phyloP scores from a whole-genome alignment of 2,113 vertebrate genomes.

The Pomatostomus ruficeps region DNA sequence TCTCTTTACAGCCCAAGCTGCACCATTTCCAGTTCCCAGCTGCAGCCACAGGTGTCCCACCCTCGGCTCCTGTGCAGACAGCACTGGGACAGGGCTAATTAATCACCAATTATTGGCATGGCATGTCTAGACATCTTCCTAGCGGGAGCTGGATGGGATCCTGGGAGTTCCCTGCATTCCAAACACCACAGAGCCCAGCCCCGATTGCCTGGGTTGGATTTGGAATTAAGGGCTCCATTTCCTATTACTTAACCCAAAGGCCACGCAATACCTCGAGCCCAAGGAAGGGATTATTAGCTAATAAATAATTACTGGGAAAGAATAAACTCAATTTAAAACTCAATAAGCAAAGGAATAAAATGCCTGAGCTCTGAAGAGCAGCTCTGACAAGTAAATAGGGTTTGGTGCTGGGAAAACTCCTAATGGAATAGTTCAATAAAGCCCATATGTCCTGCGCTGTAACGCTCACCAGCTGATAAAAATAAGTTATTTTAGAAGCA shows the following conservation, averaged over 20 bases:
- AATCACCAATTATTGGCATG: constrained; percentile 14
- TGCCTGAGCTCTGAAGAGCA: not conserved
- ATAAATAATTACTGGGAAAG: constrained; percentile 34
- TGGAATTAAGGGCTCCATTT: constrained; percentile 9
- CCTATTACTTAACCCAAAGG: constrained; percentile 1
- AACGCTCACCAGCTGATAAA: not conserved
- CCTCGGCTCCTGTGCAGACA: not conserved
- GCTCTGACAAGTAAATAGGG: not conserved
- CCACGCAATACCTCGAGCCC: not conserved
- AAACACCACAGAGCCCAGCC: not conserved
- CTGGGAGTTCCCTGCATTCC: not conserved
- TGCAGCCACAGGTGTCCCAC: not conserved
- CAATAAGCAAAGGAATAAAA: not conserved
- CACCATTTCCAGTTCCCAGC: not conserved
- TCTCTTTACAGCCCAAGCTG: not conserved
- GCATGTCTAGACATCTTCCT: constrained; percentile 23
- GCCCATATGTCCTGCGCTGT: not conserved
- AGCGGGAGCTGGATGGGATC: not conserved
- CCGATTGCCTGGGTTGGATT: not conserved
- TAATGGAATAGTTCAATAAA: not conserved
- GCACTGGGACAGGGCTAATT: not conserved
- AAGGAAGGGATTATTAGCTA: constrained; percentile 20
- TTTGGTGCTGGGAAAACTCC: constrained; percentile 7
- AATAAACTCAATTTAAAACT: constrained; percentile 1
- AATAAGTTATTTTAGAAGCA: not conserved